These are phyloP conservation scores for Sarcoramphus papa DNA, from an alignment of 2,797 vertebrate genomes.

Conservation along the genomic window DNA sequence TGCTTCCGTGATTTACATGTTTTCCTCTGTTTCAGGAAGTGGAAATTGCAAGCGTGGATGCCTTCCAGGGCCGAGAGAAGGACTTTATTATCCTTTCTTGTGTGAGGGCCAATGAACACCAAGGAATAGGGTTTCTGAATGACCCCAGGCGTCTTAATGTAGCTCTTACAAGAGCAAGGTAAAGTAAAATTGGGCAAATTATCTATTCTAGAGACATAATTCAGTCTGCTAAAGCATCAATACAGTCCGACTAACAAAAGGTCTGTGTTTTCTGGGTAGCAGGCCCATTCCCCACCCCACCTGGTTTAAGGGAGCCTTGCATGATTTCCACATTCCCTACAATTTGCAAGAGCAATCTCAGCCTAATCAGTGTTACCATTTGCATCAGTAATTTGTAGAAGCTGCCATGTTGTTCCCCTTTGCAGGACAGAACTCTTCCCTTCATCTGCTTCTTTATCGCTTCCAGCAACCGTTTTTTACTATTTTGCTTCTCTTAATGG, in stretches of 20 bases:
- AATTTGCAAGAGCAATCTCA: not conserved
- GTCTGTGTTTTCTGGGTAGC: not conserved
- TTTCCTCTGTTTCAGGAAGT: conserved; percentile 82
- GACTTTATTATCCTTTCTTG: conserved; percentile 99
- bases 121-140: conserved; percentile 97
- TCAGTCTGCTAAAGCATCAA: accelerated
- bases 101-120: conserved; percentile 96
- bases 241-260: not conserved
- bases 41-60: conserved; percentile 97
- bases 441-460: not conserved
- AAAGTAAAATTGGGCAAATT: not conserved
- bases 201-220: not conserved
- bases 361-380: accelerated
- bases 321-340: not conserved
- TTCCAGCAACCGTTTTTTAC: not conserved
- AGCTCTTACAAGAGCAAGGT: conserved; percentile 95
- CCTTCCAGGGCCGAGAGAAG: conserved; percentile 97
- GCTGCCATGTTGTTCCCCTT: accelerated
- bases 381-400: not conserved
- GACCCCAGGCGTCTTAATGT: conserved; percentile 96
- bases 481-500: not conserved
- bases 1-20: not conserved
- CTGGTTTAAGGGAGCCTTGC: not conserved
- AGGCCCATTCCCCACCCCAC: not conserved
- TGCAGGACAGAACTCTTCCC: not conserved